Percentiles rank a stretch among this genome's conserved stretches.
These are phyloP conservation scores for Colossoma macropomum DNA, from an alignment of 2,113 vertebrate genomes.

Conservation along the genomic window DNA sequence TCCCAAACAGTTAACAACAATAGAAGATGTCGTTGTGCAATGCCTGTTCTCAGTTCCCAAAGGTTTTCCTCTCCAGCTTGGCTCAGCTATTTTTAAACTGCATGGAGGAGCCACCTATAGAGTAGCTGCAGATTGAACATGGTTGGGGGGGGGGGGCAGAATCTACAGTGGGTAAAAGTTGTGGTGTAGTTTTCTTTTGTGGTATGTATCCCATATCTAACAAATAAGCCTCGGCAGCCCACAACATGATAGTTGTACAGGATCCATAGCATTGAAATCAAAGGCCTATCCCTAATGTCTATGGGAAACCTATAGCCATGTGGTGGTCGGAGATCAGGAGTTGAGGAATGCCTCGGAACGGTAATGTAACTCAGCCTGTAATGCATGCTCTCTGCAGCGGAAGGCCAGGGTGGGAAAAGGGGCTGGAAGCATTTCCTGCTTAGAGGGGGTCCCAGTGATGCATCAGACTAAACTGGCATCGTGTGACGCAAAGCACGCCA, in stretches of 20 bases:
- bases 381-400: conserved; percentile 71
- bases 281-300: conserved; percentile 69
- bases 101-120: conserved; percentile 65
- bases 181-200: conserved; percentile 72
- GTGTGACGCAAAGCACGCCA: conserved; percentile 72
- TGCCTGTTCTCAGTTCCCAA: conserved; percentile 68
- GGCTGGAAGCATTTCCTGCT: conserved; percentile 77
- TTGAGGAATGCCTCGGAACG: conserved; percentile 72
- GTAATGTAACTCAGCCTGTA: conserved; percentile 73
- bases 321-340: conserved; percentile 71
- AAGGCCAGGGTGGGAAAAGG: conserved; percentile 79
- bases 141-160: not conserved
- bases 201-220: conserved; percentile 68
- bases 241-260: conserved; percentile 67
- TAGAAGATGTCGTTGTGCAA: conserved; percentile 72
- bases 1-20: conserved; percentile 78
- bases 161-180: conserved; percentile 47
- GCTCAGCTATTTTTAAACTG: conserved; percentile 77
- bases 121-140: conserved; percentile 48
- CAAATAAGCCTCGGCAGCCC: conserved; percentile 70
- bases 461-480: conserved; percentile 76
- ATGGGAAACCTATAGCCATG: conserved; percentile 69
- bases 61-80: conserved; percentile 69
- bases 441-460: conserved; percentile 78
- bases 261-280: conserved; percentile 59